Conservation (phyloP, 2,888 invertebrate genomes). For the Taphrorychus bicolor region DNA sequence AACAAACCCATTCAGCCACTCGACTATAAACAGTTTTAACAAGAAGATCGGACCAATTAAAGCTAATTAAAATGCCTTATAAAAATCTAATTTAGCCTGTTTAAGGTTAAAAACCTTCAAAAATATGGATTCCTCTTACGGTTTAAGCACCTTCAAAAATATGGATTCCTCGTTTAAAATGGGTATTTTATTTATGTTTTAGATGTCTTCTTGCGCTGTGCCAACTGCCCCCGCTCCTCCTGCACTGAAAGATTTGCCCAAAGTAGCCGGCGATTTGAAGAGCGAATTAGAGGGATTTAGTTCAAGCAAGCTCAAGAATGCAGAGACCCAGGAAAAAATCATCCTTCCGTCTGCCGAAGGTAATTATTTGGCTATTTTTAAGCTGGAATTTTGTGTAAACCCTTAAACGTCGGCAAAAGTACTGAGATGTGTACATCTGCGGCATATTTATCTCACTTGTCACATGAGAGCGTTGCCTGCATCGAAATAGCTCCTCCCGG, state of each 20-base stretch:
- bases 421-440: slow-evolving; percentile 11
- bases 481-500: background rate
- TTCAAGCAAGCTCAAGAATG: slow-evolving; percentile 84
- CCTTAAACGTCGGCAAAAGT: background rate
- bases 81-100: background rate
- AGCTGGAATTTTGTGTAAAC: background rate
- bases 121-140: background rate
- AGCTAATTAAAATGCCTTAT: slow-evolving; percentile 1
- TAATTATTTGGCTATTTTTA: slow-evolving; percentile 58
- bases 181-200: too few species aligned
- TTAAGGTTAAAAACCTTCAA: slow-evolving; percentile 1
- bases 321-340: slow-evolving; percentile 90
- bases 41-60: slow-evolving; percentile 14
- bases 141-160: slow-evolving; percentile 1
- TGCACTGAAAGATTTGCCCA: slow-evolving; percentile 88
- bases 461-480: background rate
- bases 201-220: slow-evolving; percentile 59
- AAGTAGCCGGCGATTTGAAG: slow-evolving; percentile 88
- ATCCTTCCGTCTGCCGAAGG: slow-evolving; percentile 94
- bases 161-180: too few species aligned
- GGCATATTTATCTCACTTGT: slow-evolving; percentile 27
- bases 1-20: background rate
- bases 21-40: slow-evolving; percentile 27
- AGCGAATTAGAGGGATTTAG: slow-evolving; percentile 92
- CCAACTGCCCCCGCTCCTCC: slow-evolving; percentile 72